Base-by-base conservation (phyloP, 2,888 invertebrate genomes). In the Drosophila birchii region DNA sequence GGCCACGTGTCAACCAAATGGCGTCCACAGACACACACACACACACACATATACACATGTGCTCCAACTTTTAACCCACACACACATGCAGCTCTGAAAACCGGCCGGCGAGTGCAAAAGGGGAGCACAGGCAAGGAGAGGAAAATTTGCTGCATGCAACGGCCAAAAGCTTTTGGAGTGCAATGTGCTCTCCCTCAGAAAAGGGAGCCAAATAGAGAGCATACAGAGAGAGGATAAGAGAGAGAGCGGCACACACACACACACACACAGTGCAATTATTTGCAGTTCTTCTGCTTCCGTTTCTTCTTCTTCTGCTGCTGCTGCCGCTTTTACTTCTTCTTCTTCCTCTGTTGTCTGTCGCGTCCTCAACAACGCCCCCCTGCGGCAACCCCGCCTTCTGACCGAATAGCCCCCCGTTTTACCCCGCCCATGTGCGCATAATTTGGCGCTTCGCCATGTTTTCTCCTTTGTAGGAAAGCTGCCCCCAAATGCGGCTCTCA, bases 391-490 rank as follows among this genome's bases (percentile, higher is more conserved):
- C 38, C 34, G 51, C 14, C 29, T 57, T 14, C 1, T 41, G 23
- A 43, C 39, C 56, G n/a, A 54, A 39, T n/a, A 11, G 38, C 43
- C 51, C 34, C 55, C 51, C n/a, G 55, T 32, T 67, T 44, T 26
- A 59, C 60, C 41, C 63, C 61, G 55, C 39, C 67, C 80, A 86
- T 90, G 89, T 83, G 90, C 87, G 89, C 85, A 89, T 86, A 89
- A 86, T 90, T 90, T 90, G 90, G 90, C 90, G 90, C 90, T 86
- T 89, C 88, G 90, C 90, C 90, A 90, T 90, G 88, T 88, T 87
- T 87, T 79, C 79, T 78, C 75, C 64, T 23, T 51, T 47, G 53
- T 64, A 34, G 69, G 41, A 34, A 34, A 39, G 38, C n/a, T 29
- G 53, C 54, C 53, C 66, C 56, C 41, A 41, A 44, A 54, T 51